Evolutionary conservation across 2,888 invertebrate genomes (phyloP).

Genomic region (Parasteatoda lunata): DNA sequence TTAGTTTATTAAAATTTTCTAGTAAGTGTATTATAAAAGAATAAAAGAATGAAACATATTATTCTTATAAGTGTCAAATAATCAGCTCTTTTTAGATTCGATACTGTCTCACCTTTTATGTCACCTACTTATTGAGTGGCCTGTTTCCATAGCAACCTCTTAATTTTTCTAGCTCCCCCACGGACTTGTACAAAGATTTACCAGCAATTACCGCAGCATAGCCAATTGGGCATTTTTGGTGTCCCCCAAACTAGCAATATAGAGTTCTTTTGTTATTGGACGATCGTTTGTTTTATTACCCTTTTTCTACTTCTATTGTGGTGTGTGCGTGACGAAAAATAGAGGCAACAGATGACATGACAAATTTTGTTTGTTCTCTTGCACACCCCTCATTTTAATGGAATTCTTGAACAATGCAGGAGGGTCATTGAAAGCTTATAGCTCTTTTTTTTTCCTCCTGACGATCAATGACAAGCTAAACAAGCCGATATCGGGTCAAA

Average conservation of each 20-base stretch:
- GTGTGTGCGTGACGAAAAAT: slow-evolving; percentile 29
- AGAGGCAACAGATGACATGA: slow-evolving; percentile 34
- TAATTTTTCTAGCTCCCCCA: slow-evolving; percentile 18
- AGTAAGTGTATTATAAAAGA: too few species aligned
- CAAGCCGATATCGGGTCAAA: slow-evolving; percentile 3
- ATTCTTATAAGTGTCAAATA: too few species aligned
- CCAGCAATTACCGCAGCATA: slow-evolving; percentile 26
- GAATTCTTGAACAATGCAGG: slow-evolving; percentile 47
- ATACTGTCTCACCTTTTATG: too few species aligned
- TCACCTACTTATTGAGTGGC: not conserved
- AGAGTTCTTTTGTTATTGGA: slow-evolving; percentile 30
- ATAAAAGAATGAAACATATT: too few species aligned
- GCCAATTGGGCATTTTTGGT: slow-evolving; percentile 10
- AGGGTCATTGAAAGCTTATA: not conserved
- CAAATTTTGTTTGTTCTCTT: slow-evolving; percentile 50
- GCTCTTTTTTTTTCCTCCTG: not conserved
- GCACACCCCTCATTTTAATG: slow-evolving; percentile 39
- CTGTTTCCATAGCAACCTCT: slow-evolving; percentile 21
- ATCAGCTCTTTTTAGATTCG: too few species aligned
- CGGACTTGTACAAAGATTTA: slow-evolving; percentile 25
- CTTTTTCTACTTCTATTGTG: not conserved
- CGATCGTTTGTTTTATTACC: slow-evolving; percentile 45
- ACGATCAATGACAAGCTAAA: not conserved
- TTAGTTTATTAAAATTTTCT: too few species aligned
- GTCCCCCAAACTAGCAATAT: slow-evolving; percentile 11